These are phyloP conservation scores for Spatulosminthurus flaviceps DNA, from an alignment of 2,888 invertebrate species.

Conservation along the genomic window DNA sequence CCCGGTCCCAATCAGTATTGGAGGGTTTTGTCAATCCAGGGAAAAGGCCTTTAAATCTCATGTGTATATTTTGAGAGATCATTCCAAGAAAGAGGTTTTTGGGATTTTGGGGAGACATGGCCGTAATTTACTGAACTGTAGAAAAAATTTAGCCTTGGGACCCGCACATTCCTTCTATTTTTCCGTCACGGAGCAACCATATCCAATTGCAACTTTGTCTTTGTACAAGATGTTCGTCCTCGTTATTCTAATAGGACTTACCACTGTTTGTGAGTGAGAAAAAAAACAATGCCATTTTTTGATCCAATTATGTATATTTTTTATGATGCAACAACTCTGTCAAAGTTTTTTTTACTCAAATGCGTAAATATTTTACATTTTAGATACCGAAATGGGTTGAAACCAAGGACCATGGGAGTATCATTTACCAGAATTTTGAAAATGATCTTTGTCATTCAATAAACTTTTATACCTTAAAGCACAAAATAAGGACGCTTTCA, in stretches of 20 bases:
- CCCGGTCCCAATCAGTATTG: neutral
- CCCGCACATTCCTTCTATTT: neutral
- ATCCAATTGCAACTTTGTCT: neutral
- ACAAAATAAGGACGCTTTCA: too few species aligned
- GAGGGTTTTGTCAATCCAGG: neutral
- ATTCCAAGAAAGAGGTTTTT: neutral
- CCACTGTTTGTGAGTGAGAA: neutral
- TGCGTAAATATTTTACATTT: too few species aligned
- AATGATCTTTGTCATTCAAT: too few species aligned
- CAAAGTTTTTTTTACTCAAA: too few species aligned
- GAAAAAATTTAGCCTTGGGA: neutral
- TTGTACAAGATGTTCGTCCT: neutral
- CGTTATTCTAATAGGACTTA: neutral
- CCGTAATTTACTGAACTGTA: too few species aligned
- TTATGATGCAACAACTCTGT: too few species aligned
- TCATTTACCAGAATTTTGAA: too few species aligned
- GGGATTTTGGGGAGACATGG: neutral
- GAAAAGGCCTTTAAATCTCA: neutral
- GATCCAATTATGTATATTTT: too few species aligned
- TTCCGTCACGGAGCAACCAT: neutral
- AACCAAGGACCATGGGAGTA: neutral
- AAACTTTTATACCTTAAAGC: too few species aligned
- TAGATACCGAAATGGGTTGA: neutral
- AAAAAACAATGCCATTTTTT: too few species aligned
- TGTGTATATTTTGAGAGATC: neutral